phyloP scores from a whole-genome alignment of 2,113 vertebrate genomes.

The Pterophyllum scalare region DNA sequence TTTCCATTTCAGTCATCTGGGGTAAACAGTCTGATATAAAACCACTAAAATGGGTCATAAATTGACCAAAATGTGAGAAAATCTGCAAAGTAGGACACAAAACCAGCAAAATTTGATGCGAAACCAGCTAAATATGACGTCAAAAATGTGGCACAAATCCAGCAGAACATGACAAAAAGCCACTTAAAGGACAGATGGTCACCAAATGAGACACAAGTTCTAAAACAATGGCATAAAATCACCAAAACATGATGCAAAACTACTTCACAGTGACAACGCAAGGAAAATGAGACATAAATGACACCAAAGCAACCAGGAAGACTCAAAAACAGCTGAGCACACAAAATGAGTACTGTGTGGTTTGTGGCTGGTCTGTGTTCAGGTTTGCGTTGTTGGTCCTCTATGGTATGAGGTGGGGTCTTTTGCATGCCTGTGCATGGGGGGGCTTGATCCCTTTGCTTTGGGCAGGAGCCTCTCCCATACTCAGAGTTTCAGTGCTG shows the following conservation, averaged over 20 bases:
- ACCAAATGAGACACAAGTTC: neutral
- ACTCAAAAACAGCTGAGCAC: neutral
- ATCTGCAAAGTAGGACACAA: too few species aligned
- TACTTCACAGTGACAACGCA: too few species aligned
- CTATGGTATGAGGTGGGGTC: neutral
- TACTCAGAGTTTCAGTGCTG: neutral
- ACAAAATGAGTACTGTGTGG: neutral
- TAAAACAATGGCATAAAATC: neutral
- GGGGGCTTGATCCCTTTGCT: neutral
- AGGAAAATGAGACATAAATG: too few species aligned
- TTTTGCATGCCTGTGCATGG: neutral
- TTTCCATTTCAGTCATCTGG: neutral
- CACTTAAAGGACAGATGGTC: neutral
- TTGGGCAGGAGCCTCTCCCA: neutral
- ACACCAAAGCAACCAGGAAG: too few species aligned
- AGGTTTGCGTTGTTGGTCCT: neutral
- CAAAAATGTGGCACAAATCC: neutral
- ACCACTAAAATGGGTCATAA: neutral
- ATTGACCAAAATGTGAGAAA: neutral
- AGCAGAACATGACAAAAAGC: neutral
- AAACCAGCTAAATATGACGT: neutral
- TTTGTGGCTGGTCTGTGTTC: neutral
- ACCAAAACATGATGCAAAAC: too few species aligned
- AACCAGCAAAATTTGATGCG: neutral
- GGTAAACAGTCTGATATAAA: neutral